Evolutionary conservation across 2,888 invertebrate species (phyloP).

Genomic region (Lasioglossum calceatum): DNA sequence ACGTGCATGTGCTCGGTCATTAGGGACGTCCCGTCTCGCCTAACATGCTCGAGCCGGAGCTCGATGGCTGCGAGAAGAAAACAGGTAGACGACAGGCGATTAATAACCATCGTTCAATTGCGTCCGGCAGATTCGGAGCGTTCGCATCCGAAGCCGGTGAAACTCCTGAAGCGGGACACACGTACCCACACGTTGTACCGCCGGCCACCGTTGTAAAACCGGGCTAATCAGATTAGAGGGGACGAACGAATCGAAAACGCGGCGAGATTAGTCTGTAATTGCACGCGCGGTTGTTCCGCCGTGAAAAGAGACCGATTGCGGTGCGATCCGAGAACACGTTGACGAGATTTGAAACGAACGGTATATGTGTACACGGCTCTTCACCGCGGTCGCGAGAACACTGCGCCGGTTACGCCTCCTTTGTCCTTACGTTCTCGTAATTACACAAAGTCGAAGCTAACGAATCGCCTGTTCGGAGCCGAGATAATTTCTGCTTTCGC

Average conservation of each 20-base stretch:
- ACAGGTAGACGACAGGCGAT: constrained; percentile 34
- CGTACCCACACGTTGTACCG: neutral
- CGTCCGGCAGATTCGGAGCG: constrained; percentile 5
- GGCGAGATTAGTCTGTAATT: constrained; percentile 49
- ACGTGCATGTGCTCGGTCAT: constrained; percentile 45
- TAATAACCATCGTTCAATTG: constrained; percentile 52
- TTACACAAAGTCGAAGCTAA: constrained; percentile 25
- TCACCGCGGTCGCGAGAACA: neutral
- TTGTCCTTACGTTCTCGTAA: constrained; percentile 25
- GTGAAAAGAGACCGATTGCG: constrained; percentile 30
- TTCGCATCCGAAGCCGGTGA: neutral
- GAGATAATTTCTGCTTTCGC: constrained; percentile 5
- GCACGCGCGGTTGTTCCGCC: constrained; percentile 6
- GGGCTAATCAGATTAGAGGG: constrained; percentile 48
- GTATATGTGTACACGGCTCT: neutral
- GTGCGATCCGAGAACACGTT: constrained; percentile 8
- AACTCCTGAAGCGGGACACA: constrained; percentile 21
- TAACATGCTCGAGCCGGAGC: constrained; percentile 12
- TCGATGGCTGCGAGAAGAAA: constrained; percentile 22
- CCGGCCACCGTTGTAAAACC: constrained; percentile 1
- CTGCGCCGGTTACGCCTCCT: neutral
- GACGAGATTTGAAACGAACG: constrained; percentile 32
- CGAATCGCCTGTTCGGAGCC: neutral
- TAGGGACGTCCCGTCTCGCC: constrained; percentile 41
- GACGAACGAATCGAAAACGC: constrained; percentile 44